phyloP scores from a whole-genome alignment of 2,113 vertebrate genomes.

The Garra rufa region DNA sequence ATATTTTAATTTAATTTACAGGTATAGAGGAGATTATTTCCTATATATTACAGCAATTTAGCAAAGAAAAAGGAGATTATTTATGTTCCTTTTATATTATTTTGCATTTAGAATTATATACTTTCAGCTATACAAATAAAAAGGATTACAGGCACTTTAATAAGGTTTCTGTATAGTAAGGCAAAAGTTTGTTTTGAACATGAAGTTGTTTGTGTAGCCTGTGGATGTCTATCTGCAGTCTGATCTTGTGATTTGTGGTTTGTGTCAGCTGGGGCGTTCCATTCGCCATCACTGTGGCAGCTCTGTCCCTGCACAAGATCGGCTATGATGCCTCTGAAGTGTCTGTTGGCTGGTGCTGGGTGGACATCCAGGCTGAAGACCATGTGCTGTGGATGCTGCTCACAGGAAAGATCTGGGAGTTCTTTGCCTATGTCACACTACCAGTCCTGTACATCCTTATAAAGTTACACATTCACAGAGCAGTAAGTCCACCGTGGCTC shows the following conservation, averaged over 20 bases:
- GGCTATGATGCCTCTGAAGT: slow-evolving; percentile 94
- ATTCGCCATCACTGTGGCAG: slow-evolving; percentile 82
- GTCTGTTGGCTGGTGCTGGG: slow-evolving; percentile 98
- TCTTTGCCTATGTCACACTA: slow-evolving; percentile 88
- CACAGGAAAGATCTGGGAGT: slow-evolving; percentile 92
- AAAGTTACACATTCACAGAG: slow-evolving; percentile 87
- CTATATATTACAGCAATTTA: neutral
- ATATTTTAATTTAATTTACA: neutral
- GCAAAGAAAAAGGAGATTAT: neutral
- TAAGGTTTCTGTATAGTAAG: neutral
- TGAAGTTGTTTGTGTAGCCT: neutral
- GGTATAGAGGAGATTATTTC: neutral
- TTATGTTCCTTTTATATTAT: neutral
- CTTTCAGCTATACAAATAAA: neutral
- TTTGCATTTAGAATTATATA: neutral
- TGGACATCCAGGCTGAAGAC: slow-evolving; percentile 82
- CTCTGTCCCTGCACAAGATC: slow-evolving; percentile 87
- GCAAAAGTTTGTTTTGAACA: neutral
- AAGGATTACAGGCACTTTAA: neutral
- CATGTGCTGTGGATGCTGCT: slow-evolving; percentile 92
- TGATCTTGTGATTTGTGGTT: slow-evolving; percentile 23
- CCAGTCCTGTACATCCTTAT: slow-evolving; percentile 91
- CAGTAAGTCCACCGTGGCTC: slow-evolving; percentile 77
- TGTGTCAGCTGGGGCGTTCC: slow-evolving; percentile 89
- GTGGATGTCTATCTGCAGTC: neutral